Base-by-base conservation (phyloP, 2,888 invertebrate species). In the Stenolophus ochropezus region DNA sequence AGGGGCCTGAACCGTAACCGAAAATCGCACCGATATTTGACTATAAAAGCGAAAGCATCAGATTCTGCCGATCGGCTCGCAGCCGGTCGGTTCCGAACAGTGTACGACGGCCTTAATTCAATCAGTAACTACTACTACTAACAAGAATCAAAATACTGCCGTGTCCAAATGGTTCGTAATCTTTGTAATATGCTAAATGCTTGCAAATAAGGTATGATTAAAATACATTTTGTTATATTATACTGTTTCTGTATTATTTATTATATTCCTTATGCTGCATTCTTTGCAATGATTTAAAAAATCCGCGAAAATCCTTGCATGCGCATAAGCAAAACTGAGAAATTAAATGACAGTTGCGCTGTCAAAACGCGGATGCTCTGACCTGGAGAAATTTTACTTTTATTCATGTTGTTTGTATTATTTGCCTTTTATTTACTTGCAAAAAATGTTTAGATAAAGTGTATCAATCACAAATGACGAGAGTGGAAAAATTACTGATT, bases 331-430 rank as follows among this genome's bases (percentile, higher is more conserved):
- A 18, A n/a, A n/a, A n/a, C n/a, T 18, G 8, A 1, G 18, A 61
- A 69, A n/a, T n/a, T n/a, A n/a, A n/a, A 21, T 77, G 77, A 77
- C 77, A 77, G 77, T 77, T 77, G 61, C 47, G 23, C 33, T 77
- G 77, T 77, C 77, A 77, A 65, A 69, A 77, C 21, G 77, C 47
- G 47, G 18, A 76, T 33, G 42, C 73, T 49, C 21, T 56, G 21
- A 42, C 33, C 16, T 8, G 33, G 18, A 33, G 58, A n/a, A 58
- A 69, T 33, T 74, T 27, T 20, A 27, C 27, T 20, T 11, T 58
- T 53, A 11, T 33, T 58, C 18, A 58, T 27, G 16, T 76, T 56
- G 33, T 76, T 56, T 33, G 18, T 76, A 20, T 51, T 73, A n/a
- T 73, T 47, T 20, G 71, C 14, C 42, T 42, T 42, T 73, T 73